These are phyloP conservation scores for Adrianichthys oophorus DNA, from an alignment of 2,797 vertebrate species.

Conservation along the genomic window DNA sequence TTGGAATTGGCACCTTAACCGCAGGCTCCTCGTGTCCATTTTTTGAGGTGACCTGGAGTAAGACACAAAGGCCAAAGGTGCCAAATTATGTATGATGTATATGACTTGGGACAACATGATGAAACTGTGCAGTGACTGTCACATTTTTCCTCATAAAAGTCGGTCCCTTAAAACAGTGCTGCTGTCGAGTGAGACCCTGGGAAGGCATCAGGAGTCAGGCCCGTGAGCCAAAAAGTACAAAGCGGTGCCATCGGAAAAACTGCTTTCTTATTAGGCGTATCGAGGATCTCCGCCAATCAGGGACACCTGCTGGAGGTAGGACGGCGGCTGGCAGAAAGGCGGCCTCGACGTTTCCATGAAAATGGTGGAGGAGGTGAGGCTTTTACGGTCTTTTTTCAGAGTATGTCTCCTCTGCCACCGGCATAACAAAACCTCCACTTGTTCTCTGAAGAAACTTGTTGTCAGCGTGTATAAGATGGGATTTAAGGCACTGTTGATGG, in stretches of 20 bases:
- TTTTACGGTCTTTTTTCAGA: slow-evolving; percentile 76
- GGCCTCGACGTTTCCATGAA: slow-evolving; percentile 61
- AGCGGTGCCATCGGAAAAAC: slow-evolving; percentile 10
- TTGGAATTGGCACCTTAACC: neutral
- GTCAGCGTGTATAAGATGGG: slow-evolving; percentile 83
- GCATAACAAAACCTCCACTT: slow-evolving; percentile 80
- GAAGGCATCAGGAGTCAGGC: neutral
- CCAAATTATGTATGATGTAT: neutral
- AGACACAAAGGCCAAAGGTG: neutral
- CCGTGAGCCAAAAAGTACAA: slow-evolving; percentile 1
- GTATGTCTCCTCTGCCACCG: slow-evolving; percentile 72
- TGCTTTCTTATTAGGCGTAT: slow-evolving; percentile 71
- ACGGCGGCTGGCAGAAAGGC: slow-evolving; percentile 59
- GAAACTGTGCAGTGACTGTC: slow-evolving; percentile 13
- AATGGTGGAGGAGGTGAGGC: slow-evolving; percentile 72
- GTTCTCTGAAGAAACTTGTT: slow-evolving; percentile 85
- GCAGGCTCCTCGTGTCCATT: neutral
- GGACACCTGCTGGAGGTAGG: slow-evolving; percentile 66
- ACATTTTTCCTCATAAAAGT: slow-evolving; percentile 1
- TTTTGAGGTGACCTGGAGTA: neutral
- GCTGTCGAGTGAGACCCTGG: slow-evolving; percentile 3
- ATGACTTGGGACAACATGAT: neutral
- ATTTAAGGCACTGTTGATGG: slow-evolving; percentile 85
- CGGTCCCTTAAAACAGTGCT: slow-evolving; percentile 4
- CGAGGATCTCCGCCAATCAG: slow-evolving; percentile 57